A percentile compares a stretch with the other conserved stretches of the same genome.
Conservation (phyloP, 2,113 vertebrate species). For the Hyperoodon ampullatus region DNA sequence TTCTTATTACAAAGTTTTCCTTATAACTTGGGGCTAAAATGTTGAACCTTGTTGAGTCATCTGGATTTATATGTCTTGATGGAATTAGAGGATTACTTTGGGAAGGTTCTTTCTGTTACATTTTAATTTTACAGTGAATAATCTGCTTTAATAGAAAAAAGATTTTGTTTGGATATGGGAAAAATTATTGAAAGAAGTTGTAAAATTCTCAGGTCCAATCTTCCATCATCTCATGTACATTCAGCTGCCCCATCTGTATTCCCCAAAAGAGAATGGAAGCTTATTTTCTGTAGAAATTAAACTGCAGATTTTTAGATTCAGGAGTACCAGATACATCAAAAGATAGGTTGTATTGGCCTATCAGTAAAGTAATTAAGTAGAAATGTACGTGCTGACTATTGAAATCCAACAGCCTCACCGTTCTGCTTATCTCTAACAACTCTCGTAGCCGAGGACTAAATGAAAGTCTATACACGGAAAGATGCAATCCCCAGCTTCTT, state of each 20-base stretch:
- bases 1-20: neutral
- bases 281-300: neutral
- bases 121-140: slow-evolving; percentile 40
- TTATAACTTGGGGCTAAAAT: neutral
- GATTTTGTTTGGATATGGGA: neutral
- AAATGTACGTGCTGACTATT: neutral
- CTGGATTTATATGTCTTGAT: neutral
- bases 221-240: neutral
- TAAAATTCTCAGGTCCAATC: neutral
- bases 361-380: neutral
- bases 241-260: neutral
- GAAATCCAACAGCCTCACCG: neutral
- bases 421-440: neutral
- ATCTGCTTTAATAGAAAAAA: neutral
- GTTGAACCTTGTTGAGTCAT: neutral
- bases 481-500: neutral
- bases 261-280: neutral
- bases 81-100: neutral
- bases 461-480: neutral
- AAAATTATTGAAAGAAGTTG: neutral
- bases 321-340: neutral
- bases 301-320: neutral
- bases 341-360: neutral
- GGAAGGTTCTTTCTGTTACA: neutral
- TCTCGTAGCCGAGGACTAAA: neutral